Conservation (phyloP, 92 coral and sea anemone genomes). For the Isaurus tuberculatus region DNA sequence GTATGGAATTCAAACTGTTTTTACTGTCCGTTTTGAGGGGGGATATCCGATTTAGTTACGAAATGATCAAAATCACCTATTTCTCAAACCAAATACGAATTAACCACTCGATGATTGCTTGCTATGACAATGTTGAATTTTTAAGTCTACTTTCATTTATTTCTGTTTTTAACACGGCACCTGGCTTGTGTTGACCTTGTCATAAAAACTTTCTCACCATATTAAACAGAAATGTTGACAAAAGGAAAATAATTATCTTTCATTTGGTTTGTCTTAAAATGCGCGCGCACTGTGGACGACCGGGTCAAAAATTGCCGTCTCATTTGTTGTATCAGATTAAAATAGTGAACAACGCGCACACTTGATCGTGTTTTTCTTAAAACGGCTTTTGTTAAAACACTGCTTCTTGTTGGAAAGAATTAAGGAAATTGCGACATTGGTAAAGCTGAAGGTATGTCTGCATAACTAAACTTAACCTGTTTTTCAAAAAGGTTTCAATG, state of each 20-base stretch:
- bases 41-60: not conserved
- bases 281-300: constrained; percentile 41
- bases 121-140: constrained; percentile 30
- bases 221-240: constrained; percentile 31
- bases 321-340: not conserved
- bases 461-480: not conserved
- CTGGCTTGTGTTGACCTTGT: constrained; percentile 49
- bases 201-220: constrained; percentile 22
- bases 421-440: not conserved
- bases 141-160: constrained; percentile 36
- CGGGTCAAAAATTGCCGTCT: not conserved
- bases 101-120: not conserved
- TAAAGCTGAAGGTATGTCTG: constrained; percentile 26
- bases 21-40: not conserved
- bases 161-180: constrained; percentile 40
- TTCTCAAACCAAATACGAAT: not conserved
- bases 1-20: not conserved
- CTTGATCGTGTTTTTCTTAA: not conserved
- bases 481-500: not conserved
- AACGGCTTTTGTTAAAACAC: not conserved
- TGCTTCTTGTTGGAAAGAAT: not conserved
- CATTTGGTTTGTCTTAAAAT: constrained; percentile 13
- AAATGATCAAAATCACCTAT: constrained; percentile 4
- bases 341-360: not conserved
- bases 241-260: constrained; percentile 23